phyloP scores from a whole-genome alignment of 2,113 vertebrate genomes.

The human (Homo sapiens) region GRCh38 chr5:96851501-96852000 shows the following conservation, averaged over 20 bases:
- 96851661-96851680: not conserved
- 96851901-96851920: not conserved
- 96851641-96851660: not conserved
- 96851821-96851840: not conserved
- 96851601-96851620: not conserved
- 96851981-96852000: not conserved
- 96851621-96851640: not conserved
- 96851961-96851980: not conserved
- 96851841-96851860: not conserved
- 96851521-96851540: not conserved
- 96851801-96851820: rapidly evolving
- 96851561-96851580: not conserved
- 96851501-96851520: not conserved
- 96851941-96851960: not conserved
- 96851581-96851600: not conserved
- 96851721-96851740: not conserved
- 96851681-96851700: not conserved
- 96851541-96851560: not conserved
- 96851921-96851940: not conserved
- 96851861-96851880: not conserved
- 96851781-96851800: not conserved
- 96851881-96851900: not conserved
- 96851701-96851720: not conserved
- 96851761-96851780: not conserved
- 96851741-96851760: not conserved